Conservation (phyloP, 2,113 vertebrate genomes). For the Neotragus pygmaeus region DNA sequence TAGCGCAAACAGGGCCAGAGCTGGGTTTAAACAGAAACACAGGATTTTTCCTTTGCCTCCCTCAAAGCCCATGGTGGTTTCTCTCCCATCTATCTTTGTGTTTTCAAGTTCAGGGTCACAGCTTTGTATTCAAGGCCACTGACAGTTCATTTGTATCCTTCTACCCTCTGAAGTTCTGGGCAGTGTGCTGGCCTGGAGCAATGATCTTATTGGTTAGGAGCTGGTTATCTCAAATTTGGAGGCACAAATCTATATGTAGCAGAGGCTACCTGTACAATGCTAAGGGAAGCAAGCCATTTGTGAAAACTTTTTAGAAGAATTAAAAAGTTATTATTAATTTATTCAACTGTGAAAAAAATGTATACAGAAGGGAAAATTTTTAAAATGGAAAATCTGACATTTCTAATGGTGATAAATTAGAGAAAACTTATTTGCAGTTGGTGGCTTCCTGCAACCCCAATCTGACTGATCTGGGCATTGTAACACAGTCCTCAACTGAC, state of each 20-base stretch:
- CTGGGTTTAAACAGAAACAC: constrained; percentile 15
- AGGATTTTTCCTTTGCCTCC: neutral
- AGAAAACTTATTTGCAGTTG: neutral
- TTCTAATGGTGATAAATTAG: neutral
- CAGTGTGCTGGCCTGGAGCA: neutral
- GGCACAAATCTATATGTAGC: neutral
- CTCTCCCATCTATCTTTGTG: neutral
- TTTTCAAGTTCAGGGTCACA: neutral
- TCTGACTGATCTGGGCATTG: neutral
- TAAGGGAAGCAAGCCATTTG: neutral
- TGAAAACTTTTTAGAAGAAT: neutral
- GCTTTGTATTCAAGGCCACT: neutral
- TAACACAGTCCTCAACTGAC: neutral
- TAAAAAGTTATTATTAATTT: accelerated
- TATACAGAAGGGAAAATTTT: neutral
- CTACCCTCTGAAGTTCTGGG: neutral
- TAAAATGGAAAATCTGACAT: neutral
- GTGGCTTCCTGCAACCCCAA: neutral
- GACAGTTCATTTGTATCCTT: neutral
- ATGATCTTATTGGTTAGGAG: neutral
- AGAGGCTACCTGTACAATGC: neutral
- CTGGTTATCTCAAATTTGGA: neutral
- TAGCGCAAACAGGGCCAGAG: neutral
- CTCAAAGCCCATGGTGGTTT: neutral
- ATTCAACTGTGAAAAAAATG: neutral